phyloP scores from a whole-genome alignment of 2,113 vertebrate species.

The Columbina picui region DNA sequence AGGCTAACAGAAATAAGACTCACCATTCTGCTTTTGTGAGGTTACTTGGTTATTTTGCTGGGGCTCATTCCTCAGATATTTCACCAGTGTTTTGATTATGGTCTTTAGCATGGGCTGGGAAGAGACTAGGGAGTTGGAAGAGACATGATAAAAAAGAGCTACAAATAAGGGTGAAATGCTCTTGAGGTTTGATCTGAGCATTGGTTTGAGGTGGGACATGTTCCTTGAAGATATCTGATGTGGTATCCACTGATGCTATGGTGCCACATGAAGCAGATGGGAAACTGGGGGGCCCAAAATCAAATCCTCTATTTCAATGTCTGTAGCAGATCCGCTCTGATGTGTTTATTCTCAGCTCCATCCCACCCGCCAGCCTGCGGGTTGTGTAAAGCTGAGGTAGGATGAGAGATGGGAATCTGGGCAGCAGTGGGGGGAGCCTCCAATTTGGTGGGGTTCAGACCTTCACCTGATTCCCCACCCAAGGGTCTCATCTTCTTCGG shows the following conservation, averaged over 20 bases:
- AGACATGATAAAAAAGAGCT: neutral
- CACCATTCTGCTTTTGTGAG: accelerated
- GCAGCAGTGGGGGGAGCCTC: neutral
- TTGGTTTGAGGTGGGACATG: neutral
- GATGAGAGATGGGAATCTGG: neutral
- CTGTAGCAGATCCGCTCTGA: neutral
- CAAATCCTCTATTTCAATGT: accelerated
- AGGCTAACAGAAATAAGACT: neutral
- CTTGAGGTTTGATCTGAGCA: neutral
- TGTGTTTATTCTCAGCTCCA: neutral
- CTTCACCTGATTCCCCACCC: accelerated
- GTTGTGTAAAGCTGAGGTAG: neutral
- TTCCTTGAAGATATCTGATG: neutral
- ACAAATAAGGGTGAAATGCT: neutral
- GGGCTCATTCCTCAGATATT: neutral
- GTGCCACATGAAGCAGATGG: neutral
- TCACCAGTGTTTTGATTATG: neutral
- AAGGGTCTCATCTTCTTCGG: neutral
- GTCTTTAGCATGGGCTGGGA: neutral
- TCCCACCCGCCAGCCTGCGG: neutral
- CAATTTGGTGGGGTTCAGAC: accelerated
- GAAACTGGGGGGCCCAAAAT: accelerated
- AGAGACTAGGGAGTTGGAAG: neutral
- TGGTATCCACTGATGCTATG: accelerated
- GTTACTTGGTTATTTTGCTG: neutral